Percentiles rank a stretch among this genome's conserved stretches.
Conservation (phyloP, 1,140 invertebrate species). For the Halyomorpha halys region DNA sequence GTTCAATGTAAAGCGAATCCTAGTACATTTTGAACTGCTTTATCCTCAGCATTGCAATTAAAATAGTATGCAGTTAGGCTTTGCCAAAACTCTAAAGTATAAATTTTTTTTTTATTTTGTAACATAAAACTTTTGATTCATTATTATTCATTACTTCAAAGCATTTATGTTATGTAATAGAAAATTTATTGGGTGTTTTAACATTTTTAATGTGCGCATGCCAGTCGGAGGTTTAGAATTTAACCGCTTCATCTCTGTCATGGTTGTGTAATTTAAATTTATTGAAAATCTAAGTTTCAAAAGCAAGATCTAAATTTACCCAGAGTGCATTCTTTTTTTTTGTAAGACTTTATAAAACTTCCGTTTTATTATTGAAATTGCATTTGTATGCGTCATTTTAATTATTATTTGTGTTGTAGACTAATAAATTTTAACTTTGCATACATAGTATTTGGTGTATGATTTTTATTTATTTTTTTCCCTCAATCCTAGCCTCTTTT, state of each 20-base stretch:
- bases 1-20: not conserved
- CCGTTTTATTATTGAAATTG: constrained; percentile 4
- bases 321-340: constrained; percentile 10
- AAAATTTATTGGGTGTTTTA: constrained; percentile 17
- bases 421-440: constrained; percentile 13
- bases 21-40: constrained; percentile 14
- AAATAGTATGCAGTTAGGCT: constrained; percentile 14
- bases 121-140: not conserved
- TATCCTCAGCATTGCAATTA: constrained; percentile 14
- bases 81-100: constrained; percentile 8
- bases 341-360: constrained; percentile 2
- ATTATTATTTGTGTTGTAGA: constrained; percentile 20
- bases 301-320: constrained; percentile 12
- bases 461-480: constrained; percentile 13
- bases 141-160: constrained; percentile 12
- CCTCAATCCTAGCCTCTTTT: constrained; percentile 20
- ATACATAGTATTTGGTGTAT: constrained; percentile 24
- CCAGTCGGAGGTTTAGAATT: constrained; percentile 20
- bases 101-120: no score
- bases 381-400: constrained; percentile 9
- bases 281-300: not conserved
- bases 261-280: constrained; percentile 21
- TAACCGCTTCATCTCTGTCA: constrained; percentile 20
- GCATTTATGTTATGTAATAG: constrained; percentile 13
- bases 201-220: constrained; percentile 24